Percentiles rank a stretch among this genome's conserved stretches.
phyloP scores from a whole-genome alignment of 2,797 vertebrate species.

The Notamacropus eugenii region DNA sequence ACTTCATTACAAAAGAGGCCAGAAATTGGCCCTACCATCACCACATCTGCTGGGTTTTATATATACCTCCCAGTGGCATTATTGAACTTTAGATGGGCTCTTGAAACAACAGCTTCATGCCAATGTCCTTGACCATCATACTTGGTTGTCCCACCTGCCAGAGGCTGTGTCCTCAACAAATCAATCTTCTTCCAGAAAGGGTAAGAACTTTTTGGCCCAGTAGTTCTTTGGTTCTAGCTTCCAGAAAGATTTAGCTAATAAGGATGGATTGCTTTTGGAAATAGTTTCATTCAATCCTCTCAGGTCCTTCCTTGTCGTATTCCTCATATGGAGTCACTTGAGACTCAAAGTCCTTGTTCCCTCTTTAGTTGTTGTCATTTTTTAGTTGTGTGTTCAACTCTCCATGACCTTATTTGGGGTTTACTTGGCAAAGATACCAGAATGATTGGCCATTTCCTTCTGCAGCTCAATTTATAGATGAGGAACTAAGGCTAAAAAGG shows the following conservation, averaged over 20 bases:
- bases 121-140: neutral
- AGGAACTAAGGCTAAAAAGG: too few relatives aligned
- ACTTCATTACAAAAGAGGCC: neutral
- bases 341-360: neutral
- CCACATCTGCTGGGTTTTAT: neutral
- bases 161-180: neutral
- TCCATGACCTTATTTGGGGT: too few relatives aligned
- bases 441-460: too few relatives aligned
- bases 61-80: neutral
- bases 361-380: too few relatives aligned
- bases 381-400: too few relatives aligned
- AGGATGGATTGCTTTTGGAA: neutral
- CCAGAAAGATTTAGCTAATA: neutral
- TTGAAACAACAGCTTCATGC: neutral
- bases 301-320: neutral
- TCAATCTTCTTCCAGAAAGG: neutral
- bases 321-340: neutral
- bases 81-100: neutral
- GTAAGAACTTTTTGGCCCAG: neutral
- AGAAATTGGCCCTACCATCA: neutral
- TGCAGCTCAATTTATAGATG: too few relatives aligned
- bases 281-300: neutral
- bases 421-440: too few relatives aligned
- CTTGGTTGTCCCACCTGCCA: neutral
- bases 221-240: neutral